These are phyloP conservation scores for Aphaenogaster ashmeadi DNA, from an alignment of 1,140 invertebrate species.

Conservation along the genomic window DNA sequence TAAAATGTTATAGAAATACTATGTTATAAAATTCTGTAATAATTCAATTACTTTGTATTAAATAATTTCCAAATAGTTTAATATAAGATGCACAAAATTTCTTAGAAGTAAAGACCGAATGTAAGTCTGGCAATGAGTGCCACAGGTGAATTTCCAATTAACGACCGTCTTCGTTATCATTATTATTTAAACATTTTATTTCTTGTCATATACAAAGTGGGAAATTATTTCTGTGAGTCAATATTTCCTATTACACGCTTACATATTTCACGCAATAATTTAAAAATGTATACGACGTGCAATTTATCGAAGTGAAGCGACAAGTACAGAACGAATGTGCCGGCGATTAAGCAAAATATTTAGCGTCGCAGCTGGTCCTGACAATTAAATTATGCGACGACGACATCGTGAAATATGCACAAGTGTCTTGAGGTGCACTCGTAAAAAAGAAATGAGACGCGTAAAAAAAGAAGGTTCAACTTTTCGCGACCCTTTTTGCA, in stretches of 20 bases:
- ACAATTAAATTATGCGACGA: constrained; percentile 50
- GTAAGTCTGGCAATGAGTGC: neutral
- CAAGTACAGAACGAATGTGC: neutral
- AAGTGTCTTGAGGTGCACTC: constrained; percentile 9
- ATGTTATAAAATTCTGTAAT: neutral
- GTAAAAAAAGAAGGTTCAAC: neutral
- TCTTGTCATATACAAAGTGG: neutral
- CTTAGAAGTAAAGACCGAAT: neutral
- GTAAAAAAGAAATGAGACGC: constrained; percentile 27
- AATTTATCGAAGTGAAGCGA: constrained; percentile 14
- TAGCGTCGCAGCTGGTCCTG: neutral
- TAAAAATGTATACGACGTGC: neutral
- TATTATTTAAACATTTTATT: constrained; percentile 8
- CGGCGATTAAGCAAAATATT: neutral
- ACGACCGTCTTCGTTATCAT: neutral
- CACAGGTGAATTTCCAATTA: neutral
- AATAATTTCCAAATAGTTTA: constrained; percentile 8
- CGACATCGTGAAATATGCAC: constrained; percentile 33
- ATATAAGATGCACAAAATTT: neutral
- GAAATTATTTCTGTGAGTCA: neutral
- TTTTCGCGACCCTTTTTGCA: neutral
- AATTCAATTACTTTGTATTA: neutral
- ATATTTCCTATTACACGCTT: neutral
- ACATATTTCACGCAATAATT: neutral
- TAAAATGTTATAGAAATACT: neutral